Evolutionary conservation across 2,113 vertebrate genomes (phyloP).

Genomic region (Amia ocellicauda): DNA sequence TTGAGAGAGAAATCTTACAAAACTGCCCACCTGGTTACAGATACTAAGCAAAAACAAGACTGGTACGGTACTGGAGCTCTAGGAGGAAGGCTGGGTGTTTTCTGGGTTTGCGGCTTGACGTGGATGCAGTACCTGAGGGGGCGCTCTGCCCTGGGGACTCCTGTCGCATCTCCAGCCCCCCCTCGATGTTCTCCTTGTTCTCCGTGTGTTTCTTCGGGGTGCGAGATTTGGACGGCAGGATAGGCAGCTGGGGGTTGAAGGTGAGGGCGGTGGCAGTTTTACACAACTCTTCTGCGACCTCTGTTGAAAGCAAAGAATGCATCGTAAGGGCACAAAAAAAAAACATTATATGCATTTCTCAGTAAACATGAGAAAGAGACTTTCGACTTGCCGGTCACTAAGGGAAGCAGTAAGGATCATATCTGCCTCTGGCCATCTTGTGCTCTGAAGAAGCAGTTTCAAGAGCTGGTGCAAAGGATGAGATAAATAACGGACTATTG

Average conservation of each 20-base stretch:
- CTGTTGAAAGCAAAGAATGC: slow-evolving; percentile 57
- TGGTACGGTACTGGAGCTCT: too few species aligned
- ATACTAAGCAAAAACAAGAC: too few species aligned
- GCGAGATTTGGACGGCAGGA: slow-evolving; percentile 89
- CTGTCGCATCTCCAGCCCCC: slow-evolving; percentile 63
- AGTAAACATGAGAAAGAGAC: not conserved
- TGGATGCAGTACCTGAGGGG: slow-evolving; percentile 58
- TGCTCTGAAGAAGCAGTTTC: too few species aligned
- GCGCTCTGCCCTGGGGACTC: slow-evolving; percentile 44
- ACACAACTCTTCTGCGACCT: slow-evolving; percentile 94
- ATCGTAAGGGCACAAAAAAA: too few species aligned
- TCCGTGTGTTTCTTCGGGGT: slow-evolving; percentile 87
- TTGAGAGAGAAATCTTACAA: too few species aligned
- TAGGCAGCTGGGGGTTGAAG: slow-evolving; percentile 74
- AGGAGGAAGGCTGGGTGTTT: slow-evolving; percentile 53
- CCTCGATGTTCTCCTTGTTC: slow-evolving; percentile 97
- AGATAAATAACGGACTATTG: too few species aligned
- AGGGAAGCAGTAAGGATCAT: too few species aligned
- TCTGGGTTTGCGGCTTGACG: not conserved
- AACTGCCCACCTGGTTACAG: too few species aligned
- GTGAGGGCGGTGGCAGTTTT: slow-evolving; percentile 77
- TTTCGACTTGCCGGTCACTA: too few species aligned
- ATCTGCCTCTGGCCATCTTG: too few species aligned
- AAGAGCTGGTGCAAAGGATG: too few species aligned
- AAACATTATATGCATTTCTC: not conserved